Percentiles rank a stretch among this genome's conserved stretches.
phyloP scores from a whole-genome alignment of 2,888 invertebrate species.

The Dynastes grantii region DNA sequence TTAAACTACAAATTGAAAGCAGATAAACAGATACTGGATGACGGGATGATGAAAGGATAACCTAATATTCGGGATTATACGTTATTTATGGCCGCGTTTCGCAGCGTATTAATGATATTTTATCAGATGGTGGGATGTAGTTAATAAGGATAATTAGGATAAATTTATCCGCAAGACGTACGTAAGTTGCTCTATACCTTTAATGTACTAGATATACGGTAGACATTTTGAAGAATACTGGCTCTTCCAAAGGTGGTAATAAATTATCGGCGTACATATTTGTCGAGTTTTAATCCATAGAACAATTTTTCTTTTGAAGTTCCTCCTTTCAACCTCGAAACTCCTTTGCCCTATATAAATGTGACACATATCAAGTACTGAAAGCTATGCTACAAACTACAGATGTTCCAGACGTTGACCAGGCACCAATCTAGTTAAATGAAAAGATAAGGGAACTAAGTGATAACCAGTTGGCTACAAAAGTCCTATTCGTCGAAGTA shows the following conservation, averaged over 20 bases:
- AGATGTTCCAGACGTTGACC: no score
- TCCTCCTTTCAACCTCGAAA: no score
- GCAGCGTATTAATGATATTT: conserved; percentile 33
- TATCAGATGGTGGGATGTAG: conserved; percentile 22
- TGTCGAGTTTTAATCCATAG: no score
- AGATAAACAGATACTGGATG: conserved; percentile 29
- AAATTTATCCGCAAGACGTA: conserved; percentile 15
- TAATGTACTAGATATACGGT: not conserved
- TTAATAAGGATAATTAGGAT: conserved; percentile 42
- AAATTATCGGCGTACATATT: no score
- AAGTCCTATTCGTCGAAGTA: no score
- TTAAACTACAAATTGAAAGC: conserved; percentile 33
- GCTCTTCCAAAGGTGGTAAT: not conserved
- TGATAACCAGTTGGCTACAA: no score
- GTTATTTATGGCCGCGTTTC: conserved; percentile 33
- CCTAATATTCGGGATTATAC: conserved; percentile 32
- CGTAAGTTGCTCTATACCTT: not conserved
- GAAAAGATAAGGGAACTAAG: no score
- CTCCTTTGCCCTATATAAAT: no score
- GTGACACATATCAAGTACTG: no score
- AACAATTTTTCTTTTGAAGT: no score
- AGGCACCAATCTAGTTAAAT: no score
- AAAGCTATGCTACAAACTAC: no score
- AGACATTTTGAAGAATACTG: not conserved
- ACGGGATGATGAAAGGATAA: conserved; percentile 43